Evolutionary conservation across 2,888 invertebrate genomes (phyloP).

Genomic region (Isoperla grammatica): DNA sequence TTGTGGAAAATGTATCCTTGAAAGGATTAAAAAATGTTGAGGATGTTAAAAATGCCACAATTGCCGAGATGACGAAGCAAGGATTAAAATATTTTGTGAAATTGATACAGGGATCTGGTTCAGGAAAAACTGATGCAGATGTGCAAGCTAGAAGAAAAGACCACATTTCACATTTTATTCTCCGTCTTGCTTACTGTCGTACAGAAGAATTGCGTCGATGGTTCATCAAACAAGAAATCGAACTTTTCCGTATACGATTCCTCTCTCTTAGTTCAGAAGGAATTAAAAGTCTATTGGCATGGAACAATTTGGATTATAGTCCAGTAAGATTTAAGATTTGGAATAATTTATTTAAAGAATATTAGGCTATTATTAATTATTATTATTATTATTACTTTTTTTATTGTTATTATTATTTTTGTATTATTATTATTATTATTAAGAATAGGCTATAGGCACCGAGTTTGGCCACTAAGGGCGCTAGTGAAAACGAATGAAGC

Average conservation of each 20-base stretch:
- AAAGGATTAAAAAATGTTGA: conserved; percentile 38
- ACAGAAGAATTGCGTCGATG: conserved; percentile 79
- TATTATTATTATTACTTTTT: too few relatives aligned
- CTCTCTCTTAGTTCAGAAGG: conserved; percentile 56
- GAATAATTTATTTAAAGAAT: too few relatives aligned
- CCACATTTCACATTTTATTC: conserved; percentile 88
- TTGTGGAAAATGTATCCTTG: conserved; percentile 64
- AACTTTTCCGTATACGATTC: conserved; percentile 80
- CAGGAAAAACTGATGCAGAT: conserved; percentile 51
- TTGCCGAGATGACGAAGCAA: conserved; percentile 59
- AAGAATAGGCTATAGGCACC: too few relatives aligned
- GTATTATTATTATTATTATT: too few relatives aligned
- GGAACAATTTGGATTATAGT: conserved; percentile 61
- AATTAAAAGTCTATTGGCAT: conserved; percentile 59
- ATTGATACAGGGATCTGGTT: conserved; percentile 48
- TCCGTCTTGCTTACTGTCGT: conserved; percentile 85
- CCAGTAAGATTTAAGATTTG: conserved; percentile 47
- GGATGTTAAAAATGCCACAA: conserved; percentile 45
- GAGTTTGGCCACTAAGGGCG: too few relatives aligned
- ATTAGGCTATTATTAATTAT: too few relatives aligned
- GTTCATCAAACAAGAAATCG: conserved; percentile 85
- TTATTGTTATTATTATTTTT: too few relatives aligned
- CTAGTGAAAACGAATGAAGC: too few relatives aligned
- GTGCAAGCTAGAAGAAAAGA: conserved; percentile 67
- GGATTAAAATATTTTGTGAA: conserved; percentile 52